Conservation (phyloP, 2,888 invertebrate genomes). For the Napeogenes inachia region DNA sequence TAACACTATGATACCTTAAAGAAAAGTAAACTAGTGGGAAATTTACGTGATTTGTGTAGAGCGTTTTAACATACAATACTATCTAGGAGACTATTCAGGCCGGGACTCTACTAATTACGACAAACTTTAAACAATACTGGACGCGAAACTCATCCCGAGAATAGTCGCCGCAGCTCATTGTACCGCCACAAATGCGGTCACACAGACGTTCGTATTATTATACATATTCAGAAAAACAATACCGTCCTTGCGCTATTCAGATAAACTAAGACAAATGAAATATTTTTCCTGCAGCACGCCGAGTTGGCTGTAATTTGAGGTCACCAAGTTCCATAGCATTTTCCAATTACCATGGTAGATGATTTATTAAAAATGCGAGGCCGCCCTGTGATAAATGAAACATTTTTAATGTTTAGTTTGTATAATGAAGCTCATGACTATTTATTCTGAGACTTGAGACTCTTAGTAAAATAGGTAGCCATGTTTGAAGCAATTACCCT, state of each 20-base stretch:
- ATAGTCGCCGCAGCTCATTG: slow-evolving; percentile 69
- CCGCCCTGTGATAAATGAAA: slow-evolving; percentile 6
- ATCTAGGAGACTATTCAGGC: slow-evolving; percentile 69
- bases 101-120: slow-evolving; percentile 74
- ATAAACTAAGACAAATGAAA: slow-evolving; percentile 66
- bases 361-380: slow-evolving; percentile 36
- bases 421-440: neutral
- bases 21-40: slow-evolving; percentile 7
- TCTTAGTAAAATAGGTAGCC: neutral
- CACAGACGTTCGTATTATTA: slow-evolving; percentile 66
- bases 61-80: slow-evolving; percentile 51
- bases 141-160: slow-evolving; percentile 73
- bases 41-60: slow-evolving; percentile 23
- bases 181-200: slow-evolving; percentile 71
- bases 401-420: slow-evolving; percentile 4
- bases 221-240: slow-evolving; percentile 75
- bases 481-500: slow-evolving; percentile 2
- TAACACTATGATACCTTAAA: neutral
- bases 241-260: slow-evolving; percentile 64
- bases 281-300: slow-evolving; percentile 48
- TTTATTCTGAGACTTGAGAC: slow-evolving; percentile 2
- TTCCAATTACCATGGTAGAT: slow-evolving; percentile 33
- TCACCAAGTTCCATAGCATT: slow-evolving; percentile 32
- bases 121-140: slow-evolving; percentile 77
- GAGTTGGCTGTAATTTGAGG: slow-evolving; percentile 41